phyloP scores from a whole-genome alignment of 2,797 vertebrate species.

The Phrynocephalus vlangalii region DNA sequence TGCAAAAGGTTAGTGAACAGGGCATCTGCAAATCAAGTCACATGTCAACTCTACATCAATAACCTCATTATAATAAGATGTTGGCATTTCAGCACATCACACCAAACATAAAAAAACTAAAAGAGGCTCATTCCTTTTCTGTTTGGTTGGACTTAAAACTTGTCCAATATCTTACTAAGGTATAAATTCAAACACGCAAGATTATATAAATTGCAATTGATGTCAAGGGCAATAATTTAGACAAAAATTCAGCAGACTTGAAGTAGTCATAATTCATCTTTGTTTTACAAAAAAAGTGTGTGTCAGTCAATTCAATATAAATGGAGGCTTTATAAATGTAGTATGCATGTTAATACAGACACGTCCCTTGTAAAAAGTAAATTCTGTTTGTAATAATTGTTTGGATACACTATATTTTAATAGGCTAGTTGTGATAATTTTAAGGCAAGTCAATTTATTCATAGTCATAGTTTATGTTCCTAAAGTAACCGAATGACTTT shows the following conservation, averaged over 20 bases:
- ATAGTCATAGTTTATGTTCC: no score
- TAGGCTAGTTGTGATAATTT: no score
- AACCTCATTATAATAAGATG: slow-evolving; percentile 77
- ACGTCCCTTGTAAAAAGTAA: no score
- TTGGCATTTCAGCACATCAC: slow-evolving; percentile 75
- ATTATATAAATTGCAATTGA: slow-evolving; percentile 76
- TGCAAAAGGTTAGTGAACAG: slow-evolving; percentile 74
- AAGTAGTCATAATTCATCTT: slow-evolving; percentile 71
- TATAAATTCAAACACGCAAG: slow-evolving; percentile 70
- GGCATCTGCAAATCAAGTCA: slow-evolving; percentile 78
- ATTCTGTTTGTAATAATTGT: no score
- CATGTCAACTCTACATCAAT: slow-evolving; percentile 76
- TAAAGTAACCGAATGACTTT: no score
- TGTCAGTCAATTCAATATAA: slow-evolving; percentile 62
- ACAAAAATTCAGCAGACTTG: slow-evolving; percentile 66
- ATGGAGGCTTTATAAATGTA: slow-evolving; percentile 52
- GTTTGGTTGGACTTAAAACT: slow-evolving; percentile 72
- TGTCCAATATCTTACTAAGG: slow-evolving; percentile 69
- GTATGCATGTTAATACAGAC: slow-evolving; percentile 42
- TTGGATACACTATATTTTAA: no score
- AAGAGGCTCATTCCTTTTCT: slow-evolving; percentile 66
- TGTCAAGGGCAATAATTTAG: slow-evolving; percentile 73
- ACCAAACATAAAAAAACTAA: slow-evolving; percentile 63
- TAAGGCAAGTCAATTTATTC: no score
- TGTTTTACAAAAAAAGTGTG: slow-evolving; percentile 69